phyloP scores from a whole-genome alignment of 1,140 invertebrate species.

The Anadara kagoshimensis region DNA sequence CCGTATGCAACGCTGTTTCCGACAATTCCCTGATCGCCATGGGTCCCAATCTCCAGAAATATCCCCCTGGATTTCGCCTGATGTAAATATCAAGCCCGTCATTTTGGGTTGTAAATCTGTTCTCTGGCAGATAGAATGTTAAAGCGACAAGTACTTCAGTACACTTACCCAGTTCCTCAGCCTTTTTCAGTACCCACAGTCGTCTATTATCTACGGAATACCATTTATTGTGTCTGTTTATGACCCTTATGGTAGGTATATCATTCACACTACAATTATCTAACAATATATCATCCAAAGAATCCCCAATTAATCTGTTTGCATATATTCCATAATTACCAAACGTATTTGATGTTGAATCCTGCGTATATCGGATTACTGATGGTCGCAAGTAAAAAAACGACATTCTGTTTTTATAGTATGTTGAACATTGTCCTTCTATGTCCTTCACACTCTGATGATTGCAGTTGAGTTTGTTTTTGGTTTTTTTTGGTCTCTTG shows the following conservation, averaged over 20 bases:
- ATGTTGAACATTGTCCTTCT: too few species aligned
- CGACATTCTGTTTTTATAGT: too few species aligned
- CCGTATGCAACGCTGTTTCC: too few species aligned
- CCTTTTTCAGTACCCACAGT: slow-evolving; percentile 31
- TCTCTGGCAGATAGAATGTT: background rate
- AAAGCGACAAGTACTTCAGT: background rate
- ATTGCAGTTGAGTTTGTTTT: too few species aligned
- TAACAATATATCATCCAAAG: background rate
- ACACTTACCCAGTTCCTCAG: slow-evolving; percentile 17
- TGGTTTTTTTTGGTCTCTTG: too few species aligned
- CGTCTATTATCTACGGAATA: slow-evolving; percentile 33
- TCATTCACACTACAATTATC: background rate
- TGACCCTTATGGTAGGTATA: slow-evolving; percentile 24
- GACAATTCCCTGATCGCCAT: background rate
- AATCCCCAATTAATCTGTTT: slow-evolving; percentile 5
- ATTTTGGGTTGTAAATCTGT: slow-evolving; percentile 23
- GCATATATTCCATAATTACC: background rate
- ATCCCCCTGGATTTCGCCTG: slow-evolving; percentile 11
- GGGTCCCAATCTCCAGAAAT: slow-evolving; percentile 9
- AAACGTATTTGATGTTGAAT: slow-evolving; percentile 15
- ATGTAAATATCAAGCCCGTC: slow-evolving; percentile 2
- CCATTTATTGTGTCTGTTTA: slow-evolving; percentile 17
- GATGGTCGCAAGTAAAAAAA: slow-evolving; percentile 2
- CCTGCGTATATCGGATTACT: slow-evolving; percentile 19
- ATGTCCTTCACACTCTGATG: too few species aligned